These are phyloP conservation scores for Zele albiditarsus DNA, from an alignment of 2,888 invertebrate genomes.

Conservation along the genomic window DNA sequence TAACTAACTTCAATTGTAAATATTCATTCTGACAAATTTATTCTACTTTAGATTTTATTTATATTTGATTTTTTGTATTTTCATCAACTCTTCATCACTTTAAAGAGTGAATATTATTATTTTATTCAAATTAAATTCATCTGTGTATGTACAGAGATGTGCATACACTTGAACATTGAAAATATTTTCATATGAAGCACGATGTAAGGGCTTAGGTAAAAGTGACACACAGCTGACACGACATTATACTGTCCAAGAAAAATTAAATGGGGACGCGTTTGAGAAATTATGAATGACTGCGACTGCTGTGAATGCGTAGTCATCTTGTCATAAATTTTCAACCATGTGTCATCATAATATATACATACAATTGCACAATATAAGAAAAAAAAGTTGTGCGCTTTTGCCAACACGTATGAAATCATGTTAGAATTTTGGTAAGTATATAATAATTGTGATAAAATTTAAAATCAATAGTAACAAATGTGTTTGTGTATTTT, in stretches of 20 bases:
- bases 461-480: not conserved
- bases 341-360: not conserved
- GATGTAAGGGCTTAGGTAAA: not conserved
- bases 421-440: not conserved
- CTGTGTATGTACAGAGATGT: too few species aligned
- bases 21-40: too few species aligned
- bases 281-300: slow-evolving; percentile 1
- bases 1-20: too few species aligned
- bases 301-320: not conserved
- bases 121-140: too few species aligned
- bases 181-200: not conserved
- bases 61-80: too few species aligned
- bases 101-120: too few species aligned
- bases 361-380: not conserved
- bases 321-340: not conserved
- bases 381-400: not conserved
- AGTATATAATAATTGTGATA: not conserved
- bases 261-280: not conserved
- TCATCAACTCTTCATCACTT: too few species aligned
- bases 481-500: not conserved
- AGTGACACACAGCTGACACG: not conserved
- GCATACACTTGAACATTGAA: not conserved
- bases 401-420: not conserved
- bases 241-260: not conserved
- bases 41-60: too few species aligned